Base-by-base conservation (phyloP, 1,140 invertebrate species). In the Drosophila ohnishii region DNA sequence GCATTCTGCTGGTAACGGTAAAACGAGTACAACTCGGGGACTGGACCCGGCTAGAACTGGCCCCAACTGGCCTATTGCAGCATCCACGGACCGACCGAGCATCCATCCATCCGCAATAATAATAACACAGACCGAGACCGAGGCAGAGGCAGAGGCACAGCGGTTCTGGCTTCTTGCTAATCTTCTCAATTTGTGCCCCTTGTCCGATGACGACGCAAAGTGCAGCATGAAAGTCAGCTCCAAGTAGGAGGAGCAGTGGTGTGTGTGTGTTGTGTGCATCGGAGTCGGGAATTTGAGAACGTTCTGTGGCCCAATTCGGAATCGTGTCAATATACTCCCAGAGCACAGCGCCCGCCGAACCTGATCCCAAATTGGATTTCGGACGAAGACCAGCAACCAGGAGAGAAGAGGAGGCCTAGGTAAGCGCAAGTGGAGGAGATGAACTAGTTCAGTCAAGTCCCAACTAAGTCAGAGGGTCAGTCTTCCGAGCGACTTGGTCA, bases 1-100 rank as follows among this genome's bases (percentile, higher is more conserved):
- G 83, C 85, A 86, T 88, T 88, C 84, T 39, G 60, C 3, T 57
- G 51, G 56, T 88, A 88, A 88, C 85, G 80, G 85, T 89, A 88
- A 88, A 89, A 89, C 85, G 85, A 88, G 85, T 88, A 89, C 51
- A 25, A 55, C 51, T 55, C 51, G 51, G 51, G 34, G 51, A 55
- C 80, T 79, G 69, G 81, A 72, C 81, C 78, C 70, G 82, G 78
- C 77, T 66, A 55, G 65, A 79, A 73, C 74, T 85, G 65, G 71
- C 70, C 69, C 72, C 44, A 63, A 60, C 74, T 75, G 81, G 81
- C 77, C 82, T 86, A 86, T 88, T 88, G 84, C 84, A 55, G 51
- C 51, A 55, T 53, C 50, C 48, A 51, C n/a, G 28, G n/a, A 50
- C n/a, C 48, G 7, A 47, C 11, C 45, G 2, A 87, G 84, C 84